These are phyloP conservation scores for Oncorhynchus masou DNA, from an alignment of 2,113 vertebrate species.

Conservation along the genomic window DNA sequence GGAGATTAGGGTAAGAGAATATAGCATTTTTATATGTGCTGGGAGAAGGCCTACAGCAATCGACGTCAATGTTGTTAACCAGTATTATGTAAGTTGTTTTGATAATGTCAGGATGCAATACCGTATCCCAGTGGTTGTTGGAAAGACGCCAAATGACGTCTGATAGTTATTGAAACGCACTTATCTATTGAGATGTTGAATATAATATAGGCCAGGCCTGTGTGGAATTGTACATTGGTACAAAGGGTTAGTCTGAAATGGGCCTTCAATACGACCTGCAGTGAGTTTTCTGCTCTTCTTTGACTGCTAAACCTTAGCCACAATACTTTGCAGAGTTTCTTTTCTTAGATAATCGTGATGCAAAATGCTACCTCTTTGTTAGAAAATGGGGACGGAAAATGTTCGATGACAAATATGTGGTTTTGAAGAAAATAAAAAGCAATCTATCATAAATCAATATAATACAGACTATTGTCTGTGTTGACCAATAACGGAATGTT, in stretches of 20 bases:
- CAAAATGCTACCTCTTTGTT: too few relatives aligned
- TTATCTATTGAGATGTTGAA: too few relatives aligned
- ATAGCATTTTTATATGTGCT: slow-evolving; percentile 6
- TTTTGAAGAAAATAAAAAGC: not conserved
- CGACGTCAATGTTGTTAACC: not conserved
- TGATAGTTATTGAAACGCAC: too few relatives aligned
- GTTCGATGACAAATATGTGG: not conserved
- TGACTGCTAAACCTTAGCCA: not conserved
- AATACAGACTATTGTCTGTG: not conserved
- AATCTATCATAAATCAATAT: not conserved
- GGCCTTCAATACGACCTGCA: not conserved
- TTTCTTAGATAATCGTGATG: not conserved
- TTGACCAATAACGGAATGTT: not conserved
- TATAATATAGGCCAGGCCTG: too few relatives aligned
- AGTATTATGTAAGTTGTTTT: not conserved
- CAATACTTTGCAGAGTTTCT: not conserved
- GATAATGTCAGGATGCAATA: not conserved
- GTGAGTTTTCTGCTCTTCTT: not conserved
- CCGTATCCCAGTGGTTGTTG: not conserved
- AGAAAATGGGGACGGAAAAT: too few relatives aligned
- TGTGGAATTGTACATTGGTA: too few relatives aligned
- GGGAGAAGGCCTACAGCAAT: not conserved
- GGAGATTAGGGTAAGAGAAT: slow-evolving; percentile 43
- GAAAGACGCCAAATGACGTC: too few relatives aligned
- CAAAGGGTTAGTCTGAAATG: not conserved